These are phyloP conservation scores for Chelon auratus DNA, from an alignment of 2,797 vertebrate genomes.

Conservation along the genomic window DNA sequence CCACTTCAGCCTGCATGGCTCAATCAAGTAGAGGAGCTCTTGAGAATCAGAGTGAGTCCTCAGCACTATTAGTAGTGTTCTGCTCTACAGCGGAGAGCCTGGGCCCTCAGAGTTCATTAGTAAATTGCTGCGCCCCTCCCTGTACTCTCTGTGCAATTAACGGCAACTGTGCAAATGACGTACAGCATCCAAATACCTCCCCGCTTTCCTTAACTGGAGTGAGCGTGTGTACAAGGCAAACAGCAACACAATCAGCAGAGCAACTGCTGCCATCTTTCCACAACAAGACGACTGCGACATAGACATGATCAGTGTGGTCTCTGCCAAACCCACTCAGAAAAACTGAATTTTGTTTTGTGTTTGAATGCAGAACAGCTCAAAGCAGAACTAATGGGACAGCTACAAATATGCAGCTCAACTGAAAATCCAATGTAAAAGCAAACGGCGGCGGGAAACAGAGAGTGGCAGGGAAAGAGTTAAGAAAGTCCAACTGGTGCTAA, in stretches of 20 bases:
- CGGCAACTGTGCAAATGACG: conserved; percentile 80
- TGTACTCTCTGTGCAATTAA: conserved; percentile 75
- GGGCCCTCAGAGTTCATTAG: conserved; percentile 80
- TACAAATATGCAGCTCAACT: conserved; percentile 40
- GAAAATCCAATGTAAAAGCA: conserved; percentile 23
- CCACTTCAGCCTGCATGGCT: conserved; percentile 74
- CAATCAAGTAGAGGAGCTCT: conserved; percentile 77
- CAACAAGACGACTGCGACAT: conserved; percentile 17
- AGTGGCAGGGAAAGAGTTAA: conserved; percentile 84
- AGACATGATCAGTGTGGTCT: background rate
- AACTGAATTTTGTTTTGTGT: conserved; percentile 8
- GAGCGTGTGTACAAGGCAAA: conserved; percentile 52
- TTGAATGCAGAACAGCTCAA: conserved; percentile 18
- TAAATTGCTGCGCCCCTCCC: conserved; percentile 75
- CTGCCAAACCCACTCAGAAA: conserved; percentile 10
- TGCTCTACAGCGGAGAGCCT: conserved; percentile 63
- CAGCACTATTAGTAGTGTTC: conserved; percentile 71
- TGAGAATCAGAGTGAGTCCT: conserved; percentile 77
- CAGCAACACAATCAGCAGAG: conserved; percentile 53
- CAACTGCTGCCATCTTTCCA: conserved; percentile 34
- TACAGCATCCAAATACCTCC: conserved; percentile 65
- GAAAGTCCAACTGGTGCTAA: conserved; percentile 82
- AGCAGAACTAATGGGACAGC: conserved; percentile 22
- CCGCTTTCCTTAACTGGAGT: conserved; percentile 47
- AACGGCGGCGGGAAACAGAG: conserved; percentile 43